phyloP scores from a whole-genome alignment of 1,140 invertebrate species.

The Eupeodes corollae region DNA sequence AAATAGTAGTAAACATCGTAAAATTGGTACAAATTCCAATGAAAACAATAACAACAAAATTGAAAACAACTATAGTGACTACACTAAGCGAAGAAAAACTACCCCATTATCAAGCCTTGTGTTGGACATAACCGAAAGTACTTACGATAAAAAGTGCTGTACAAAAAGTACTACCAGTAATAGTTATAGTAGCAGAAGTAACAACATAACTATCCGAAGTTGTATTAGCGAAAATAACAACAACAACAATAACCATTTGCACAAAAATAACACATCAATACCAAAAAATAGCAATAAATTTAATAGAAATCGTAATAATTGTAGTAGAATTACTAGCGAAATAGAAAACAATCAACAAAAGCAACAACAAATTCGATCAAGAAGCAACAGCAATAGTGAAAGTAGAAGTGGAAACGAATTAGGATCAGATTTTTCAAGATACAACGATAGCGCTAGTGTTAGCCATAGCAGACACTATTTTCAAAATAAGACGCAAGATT shows the following conservation, averaged over 20 bases:
- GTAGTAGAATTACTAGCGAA: background rate
- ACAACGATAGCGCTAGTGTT: too few relatives aligned
- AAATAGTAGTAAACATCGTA: too few relatives aligned
- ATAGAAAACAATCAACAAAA: background rate
- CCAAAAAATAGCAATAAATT: background rate
- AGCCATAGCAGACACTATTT: too few relatives aligned
- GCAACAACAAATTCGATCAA: background rate
- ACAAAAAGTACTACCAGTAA: background rate
- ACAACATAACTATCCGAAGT: too few relatives aligned
- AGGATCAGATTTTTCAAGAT: background rate
- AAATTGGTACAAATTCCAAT: background rate
- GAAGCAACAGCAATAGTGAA: background rate
- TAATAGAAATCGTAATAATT: background rate
- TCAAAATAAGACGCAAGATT: too few relatives aligned
- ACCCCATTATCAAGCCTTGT: too few relatives aligned
- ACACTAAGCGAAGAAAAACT: background rate
- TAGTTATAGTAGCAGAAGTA: background rate
- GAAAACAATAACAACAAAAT: slow-evolving; percentile 5
- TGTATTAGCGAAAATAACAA: too few relatives aligned
- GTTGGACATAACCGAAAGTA: too few relatives aligned
- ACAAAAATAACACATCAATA: slow-evolving; percentile 1
- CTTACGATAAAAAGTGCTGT: too few relatives aligned
- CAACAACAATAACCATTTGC: background rate
- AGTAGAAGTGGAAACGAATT: background rate
- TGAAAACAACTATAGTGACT: slow-evolving; percentile 10